These are phyloP conservation scores for Ochropleura plecta DNA, from an alignment of 2,888 invertebrate species.

Conservation along the genomic window DNA sequence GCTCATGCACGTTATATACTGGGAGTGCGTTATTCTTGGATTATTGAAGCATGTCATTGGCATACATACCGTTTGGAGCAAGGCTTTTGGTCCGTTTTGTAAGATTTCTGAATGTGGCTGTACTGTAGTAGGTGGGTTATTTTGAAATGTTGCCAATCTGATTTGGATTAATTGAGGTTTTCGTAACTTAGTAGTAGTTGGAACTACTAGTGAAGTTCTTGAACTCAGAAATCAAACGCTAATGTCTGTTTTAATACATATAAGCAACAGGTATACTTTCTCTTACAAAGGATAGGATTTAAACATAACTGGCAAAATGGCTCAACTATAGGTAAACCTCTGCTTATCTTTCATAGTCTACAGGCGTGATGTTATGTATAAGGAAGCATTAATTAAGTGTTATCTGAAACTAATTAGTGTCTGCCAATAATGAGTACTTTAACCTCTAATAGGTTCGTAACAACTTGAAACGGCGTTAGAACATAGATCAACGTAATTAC, in stretches of 20 bases:
- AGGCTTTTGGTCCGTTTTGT: constrained; percentile 51
- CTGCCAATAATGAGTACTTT: neutral
- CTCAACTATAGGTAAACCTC: neutral
- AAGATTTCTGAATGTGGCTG: constrained; percentile 28
- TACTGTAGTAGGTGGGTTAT: constrained; percentile 21
- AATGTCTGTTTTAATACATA: neutral
- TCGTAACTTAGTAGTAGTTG: neutral
- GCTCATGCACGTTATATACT: constrained; percentile 46
- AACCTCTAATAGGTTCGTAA: constrained; percentile 3
- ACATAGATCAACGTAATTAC: constrained; percentile 21
- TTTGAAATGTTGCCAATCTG: constrained; percentile 15
- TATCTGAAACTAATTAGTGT: constrained; percentile 8
- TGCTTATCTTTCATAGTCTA: neutral
- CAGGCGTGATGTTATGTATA: neutral
- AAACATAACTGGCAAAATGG: neutral
- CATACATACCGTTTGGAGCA: constrained; percentile 44
- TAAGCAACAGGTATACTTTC: neutral
- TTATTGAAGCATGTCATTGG: constrained; percentile 57
- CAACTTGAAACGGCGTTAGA: neutral
- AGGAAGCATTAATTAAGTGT: neutral
- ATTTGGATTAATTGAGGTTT: neutral
- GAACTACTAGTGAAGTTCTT: neutral
- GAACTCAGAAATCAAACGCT: neutral
- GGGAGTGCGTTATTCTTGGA: constrained; percentile 46
- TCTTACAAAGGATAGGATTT: neutral